Base-by-base conservation (phyloP, 2,888 invertebrate species). In the Conistra vaccinii region DNA sequence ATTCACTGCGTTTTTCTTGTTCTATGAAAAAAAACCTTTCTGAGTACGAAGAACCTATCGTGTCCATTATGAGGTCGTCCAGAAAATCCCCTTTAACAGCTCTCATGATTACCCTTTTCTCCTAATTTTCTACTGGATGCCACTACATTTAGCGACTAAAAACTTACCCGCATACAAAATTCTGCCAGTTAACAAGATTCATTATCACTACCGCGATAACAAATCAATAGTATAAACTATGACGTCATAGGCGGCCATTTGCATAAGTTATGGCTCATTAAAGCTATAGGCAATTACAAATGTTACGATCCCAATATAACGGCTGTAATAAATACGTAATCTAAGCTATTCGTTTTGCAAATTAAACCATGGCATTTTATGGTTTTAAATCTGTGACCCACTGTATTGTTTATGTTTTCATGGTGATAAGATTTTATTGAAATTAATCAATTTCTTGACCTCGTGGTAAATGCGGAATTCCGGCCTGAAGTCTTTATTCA, bases 211-310 rank as follows among this genome's bases (percentile, higher is more conserved):
- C 68, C 61, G 58, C 55, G n/a, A 80, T 70, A 81, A 69, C 68
- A 72, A 79, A 80, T 80, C 80, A 78, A 74, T 76, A 71, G 39
- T 66, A 78, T 55, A 69, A 65, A 67, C 70, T 61, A 60, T 84
- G 77, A 74, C 73, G 77, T 72, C 84, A 76, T 63, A n/a, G 29
- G 55, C 57, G 10, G 63, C 74, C 66, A 73, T 84, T 85, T 83
- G 66, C 76, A 76, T 86, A 85, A 74, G 58, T 80, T 85, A 85
- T 77, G 29, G 75, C n/a, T 84, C 69, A 83, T 80, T 83, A 87
- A 76, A 85, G 26, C 72, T 83, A 53, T 65, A 73, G 62, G 70
- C 61, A 80, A 87, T 85, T 83, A 80, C 73, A 83, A 85, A 77
- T 85, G 48, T 83, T 75, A 85, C 80, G 76, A 83, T 73, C 78